These are phyloP conservation scores for Actinia equina DNA, from an alignment of 64 coral and sea anemone genomes.

Conservation along the genomic window DNA sequence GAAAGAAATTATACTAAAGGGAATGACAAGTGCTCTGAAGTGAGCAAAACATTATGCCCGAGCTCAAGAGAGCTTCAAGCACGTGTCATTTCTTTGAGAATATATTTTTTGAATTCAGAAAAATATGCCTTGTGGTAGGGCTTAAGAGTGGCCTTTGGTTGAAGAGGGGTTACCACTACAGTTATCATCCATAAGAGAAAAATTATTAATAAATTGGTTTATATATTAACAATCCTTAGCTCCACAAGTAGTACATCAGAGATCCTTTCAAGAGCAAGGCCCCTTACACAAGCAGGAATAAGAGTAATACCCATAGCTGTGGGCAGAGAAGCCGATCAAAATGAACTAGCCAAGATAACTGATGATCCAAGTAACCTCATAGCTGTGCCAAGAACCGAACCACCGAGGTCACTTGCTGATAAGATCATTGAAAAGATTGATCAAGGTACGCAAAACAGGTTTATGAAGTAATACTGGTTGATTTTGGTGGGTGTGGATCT, in stretches of 20 bases:
- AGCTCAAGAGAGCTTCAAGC: too few species aligned
- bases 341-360: constrained; percentile 46
- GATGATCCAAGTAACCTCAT: constrained; percentile 57
- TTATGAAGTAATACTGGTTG: too few species aligned
- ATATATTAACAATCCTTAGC: background rate
- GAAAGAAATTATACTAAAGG: too few species aligned
- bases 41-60: too few species aligned
- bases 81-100: too few species aligned
- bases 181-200: background rate
- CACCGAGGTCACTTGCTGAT: constrained; percentile 42
- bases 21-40: too few species aligned
- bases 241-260: background rate
- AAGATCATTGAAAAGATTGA: constrained; percentile 58
- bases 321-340: constrained; percentile 21
- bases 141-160: too few species aligned
- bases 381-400: constrained; percentile 31
- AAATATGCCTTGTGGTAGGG: too few species aligned
- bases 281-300: constrained; percentile 35
- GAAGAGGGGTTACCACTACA: too few species aligned
- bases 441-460: constrained; percentile 25
- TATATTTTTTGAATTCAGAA: too few species aligned
- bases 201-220: background rate
- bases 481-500: too few species aligned
- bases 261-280: constrained; percentile 4
- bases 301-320: constrained; percentile 48